These are phyloP conservation scores for Thecophora atra DNA, from an alignment of 2,888 invertebrate genomes.

Conservation along the genomic window DNA sequence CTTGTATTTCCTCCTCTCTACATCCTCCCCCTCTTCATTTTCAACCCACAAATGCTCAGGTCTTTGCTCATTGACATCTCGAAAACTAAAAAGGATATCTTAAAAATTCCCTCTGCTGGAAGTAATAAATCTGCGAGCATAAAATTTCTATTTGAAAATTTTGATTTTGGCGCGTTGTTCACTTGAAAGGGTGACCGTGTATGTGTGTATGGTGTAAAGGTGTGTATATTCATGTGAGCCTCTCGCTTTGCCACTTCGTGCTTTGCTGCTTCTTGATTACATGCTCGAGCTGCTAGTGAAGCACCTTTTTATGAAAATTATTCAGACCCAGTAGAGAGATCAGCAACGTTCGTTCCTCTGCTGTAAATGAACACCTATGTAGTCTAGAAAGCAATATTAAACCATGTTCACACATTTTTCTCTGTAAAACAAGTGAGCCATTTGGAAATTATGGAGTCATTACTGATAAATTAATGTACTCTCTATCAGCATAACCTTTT, in stretches of 20 bases:
- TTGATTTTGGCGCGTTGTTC: slow-evolving; percentile 34
- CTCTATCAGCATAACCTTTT: too few relatives aligned
- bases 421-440: neutral
- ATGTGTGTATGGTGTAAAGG: slow-evolving; percentile 25
- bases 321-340: neutral
- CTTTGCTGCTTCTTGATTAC: slow-evolving; percentile 11
- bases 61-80: slow-evolving; percentile 23
- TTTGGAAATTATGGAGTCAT: too few relatives aligned
- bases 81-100: slow-evolving; percentile 36
- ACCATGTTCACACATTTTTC: neutral
- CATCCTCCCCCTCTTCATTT: too few relatives aligned
- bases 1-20: neutral
- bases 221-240: slow-evolving; percentile 32
- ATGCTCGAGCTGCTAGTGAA: slow-evolving; percentile 13
- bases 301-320: slow-evolving; percentile 45
- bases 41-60: neutral
- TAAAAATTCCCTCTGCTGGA: slow-evolving; percentile 26
- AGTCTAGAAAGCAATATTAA: neutral
- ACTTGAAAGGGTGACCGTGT: slow-evolving; percentile 5
- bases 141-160: slow-evolving; percentile 34
- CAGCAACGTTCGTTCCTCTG: too few relatives aligned
- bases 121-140: slow-evolving; percentile 32
- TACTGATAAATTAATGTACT: too few relatives aligned
- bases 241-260: slow-evolving; percentile 37
- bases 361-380: too few relatives aligned